Percentiles rank a stretch among this genome's conserved stretches.
Conservation (phyloP, 2,888 invertebrate genomes). For the Tromatobia lineatoria region DNA sequence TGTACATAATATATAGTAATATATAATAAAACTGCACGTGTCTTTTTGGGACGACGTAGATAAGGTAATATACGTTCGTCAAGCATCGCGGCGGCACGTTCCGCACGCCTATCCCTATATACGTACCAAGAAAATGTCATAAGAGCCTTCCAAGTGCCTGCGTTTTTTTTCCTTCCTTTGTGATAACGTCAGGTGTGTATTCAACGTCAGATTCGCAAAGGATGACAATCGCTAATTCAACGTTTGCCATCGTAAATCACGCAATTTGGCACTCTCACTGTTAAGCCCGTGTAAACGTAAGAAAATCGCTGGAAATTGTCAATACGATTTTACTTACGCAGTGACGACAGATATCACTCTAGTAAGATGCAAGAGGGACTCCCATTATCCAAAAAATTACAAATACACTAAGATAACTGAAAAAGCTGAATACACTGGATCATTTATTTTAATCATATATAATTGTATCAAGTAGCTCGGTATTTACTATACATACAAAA, state of each 20-base stretch:
- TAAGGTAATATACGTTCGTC: not conserved
- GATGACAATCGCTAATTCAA: not conserved
- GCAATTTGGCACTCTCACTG: not conserved
- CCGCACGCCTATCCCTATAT: not conserved
- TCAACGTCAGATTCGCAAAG: not conserved
- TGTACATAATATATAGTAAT: not conserved
- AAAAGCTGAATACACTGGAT: not conserved
- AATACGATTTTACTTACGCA: not conserved
- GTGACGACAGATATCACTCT: not conserved
- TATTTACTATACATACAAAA: too few species aligned
- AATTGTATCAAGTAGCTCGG: too few species aligned
- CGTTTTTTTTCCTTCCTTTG: not conserved
- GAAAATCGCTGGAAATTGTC: not conserved
- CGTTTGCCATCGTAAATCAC: constrained; percentile 7
- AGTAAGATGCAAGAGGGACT: not conserved
- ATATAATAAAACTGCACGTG: constrained; percentile 1
- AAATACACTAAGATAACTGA: not conserved
- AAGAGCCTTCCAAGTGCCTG: not conserved
- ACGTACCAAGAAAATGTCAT: not conserved
- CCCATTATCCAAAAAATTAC: not conserved
- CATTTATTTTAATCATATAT: too few species aligned
- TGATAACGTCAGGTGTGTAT: constrained; percentile 15
- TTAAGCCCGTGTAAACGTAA: not conserved
- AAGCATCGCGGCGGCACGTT: constrained; percentile 1
- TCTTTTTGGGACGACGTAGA: not conserved